Evolutionary conservation across 2,888 invertebrate genomes (phyloP).

Genomic region (Mesoligia furuncula): DNA sequence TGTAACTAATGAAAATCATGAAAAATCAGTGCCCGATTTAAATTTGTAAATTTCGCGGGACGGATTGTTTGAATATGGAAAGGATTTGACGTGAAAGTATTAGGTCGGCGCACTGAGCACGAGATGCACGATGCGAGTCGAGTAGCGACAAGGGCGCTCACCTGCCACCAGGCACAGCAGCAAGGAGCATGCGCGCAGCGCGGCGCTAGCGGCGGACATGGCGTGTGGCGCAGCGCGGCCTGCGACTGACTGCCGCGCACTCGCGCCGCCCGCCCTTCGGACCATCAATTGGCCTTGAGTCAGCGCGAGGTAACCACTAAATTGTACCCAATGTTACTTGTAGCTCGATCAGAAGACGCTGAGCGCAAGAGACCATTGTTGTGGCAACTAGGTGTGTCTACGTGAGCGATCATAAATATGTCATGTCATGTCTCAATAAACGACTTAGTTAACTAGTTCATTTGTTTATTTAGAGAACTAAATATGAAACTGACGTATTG

Average conservation of each 20-base stretch:
- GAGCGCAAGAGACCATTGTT: constrained; percentile 52
- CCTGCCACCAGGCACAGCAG: constrained; percentile 82
- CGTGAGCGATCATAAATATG: constrained; percentile 1
- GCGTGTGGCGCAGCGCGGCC: constrained; percentile 63
- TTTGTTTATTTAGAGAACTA: constrained; percentile 24
- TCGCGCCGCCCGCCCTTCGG: constrained; percentile 82
- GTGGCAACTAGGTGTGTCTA: constrained; percentile 36
- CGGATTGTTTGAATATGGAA: not conserved
- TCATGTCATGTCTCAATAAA: constrained; percentile 16
- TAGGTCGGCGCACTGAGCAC: not conserved
- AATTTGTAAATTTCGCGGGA: not conserved
- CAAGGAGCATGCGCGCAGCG: constrained; percentile 72
- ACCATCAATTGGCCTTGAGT: constrained; percentile 78
- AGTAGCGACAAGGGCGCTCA: constrained; percentile 63
- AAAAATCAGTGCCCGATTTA: constrained; percentile 20
- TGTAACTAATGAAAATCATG: constrained; percentile 23
- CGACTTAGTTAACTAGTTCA: not conserved
- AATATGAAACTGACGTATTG: constrained; percentile 9
- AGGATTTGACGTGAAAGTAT: not conserved
- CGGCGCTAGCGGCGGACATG: constrained; percentile 62
- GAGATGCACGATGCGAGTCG: not conserved
- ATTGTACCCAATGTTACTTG: constrained; percentile 65
- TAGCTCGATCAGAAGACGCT: constrained; percentile 41
- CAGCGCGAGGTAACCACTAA: constrained; percentile 74
- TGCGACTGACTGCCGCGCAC: constrained; percentile 67